These are phyloP conservation scores for Polyommatus icarus DNA, from an alignment of 2,888 invertebrate species.

Conservation along the genomic window DNA sequence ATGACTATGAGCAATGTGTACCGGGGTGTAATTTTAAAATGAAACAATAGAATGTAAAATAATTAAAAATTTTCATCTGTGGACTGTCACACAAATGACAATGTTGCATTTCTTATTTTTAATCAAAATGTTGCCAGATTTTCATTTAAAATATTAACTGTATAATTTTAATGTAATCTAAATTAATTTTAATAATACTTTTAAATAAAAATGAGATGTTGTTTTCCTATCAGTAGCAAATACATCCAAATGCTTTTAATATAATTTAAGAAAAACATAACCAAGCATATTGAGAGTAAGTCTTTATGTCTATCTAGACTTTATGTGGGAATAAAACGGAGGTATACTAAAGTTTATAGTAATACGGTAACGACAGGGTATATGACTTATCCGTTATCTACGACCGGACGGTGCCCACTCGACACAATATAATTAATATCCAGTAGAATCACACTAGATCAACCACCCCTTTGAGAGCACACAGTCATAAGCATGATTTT, in stretches of 20 bases:
- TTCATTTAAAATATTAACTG: too few species aligned
- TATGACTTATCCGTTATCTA: slow-evolving; percentile 25
- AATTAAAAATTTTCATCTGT: neutral
- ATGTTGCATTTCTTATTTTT: neutral
- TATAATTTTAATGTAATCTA: too few species aligned
- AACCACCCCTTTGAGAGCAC: neutral
- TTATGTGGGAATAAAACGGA: neutral
- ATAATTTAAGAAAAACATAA: neutral
- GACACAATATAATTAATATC: too few species aligned
- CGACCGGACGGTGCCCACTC: neutral
- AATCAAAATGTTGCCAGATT: neutral
- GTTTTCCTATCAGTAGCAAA: neutral
- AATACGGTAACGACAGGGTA: slow-evolving; percentile 10
- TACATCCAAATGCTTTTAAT: neutral
- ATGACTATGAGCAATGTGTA: neutral
- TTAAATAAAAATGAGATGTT: neutral
- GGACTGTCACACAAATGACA: too few species aligned
- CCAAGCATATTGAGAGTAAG: neutral
- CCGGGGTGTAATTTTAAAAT: slow-evolving; percentile 4
- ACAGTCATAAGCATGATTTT: neutral
- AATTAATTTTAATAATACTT: too few species aligned
- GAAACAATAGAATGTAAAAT: slow-evolving; percentile 1
- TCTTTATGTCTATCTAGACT: neutral
- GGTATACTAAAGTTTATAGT: slow-evolving; percentile 11
- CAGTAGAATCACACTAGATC: neutral